A percentile compares a stretch with the other conserved stretches of the same genome.
These are phyloP conservation scores for Eueremaeus valkanovi DNA, from an alignment of 2,888 invertebrate species.

Conservation along the genomic window DNA sequence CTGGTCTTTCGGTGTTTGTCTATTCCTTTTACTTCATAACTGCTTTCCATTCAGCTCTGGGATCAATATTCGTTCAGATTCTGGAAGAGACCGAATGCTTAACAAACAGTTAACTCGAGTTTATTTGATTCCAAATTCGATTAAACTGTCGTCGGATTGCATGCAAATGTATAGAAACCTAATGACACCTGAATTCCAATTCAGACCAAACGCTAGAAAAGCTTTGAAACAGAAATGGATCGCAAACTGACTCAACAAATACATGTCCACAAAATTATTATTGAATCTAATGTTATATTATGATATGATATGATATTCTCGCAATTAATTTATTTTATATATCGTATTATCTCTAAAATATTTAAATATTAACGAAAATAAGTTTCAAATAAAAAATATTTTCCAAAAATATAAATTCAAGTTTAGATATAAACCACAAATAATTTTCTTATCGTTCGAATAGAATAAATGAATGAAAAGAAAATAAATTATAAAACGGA, in stretches of 20 bases:
- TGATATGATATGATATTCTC: too few species aligned
- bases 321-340: too few species aligned
- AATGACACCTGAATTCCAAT: not conserved
- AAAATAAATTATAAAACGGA: too few species aligned
- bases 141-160: not conserved
- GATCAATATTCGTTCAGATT: not conserved
- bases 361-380: too few species aligned
- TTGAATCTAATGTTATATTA: not conserved
- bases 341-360: too few species aligned
- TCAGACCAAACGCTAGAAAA: not conserved
- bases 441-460: too few species aligned
- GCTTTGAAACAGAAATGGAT: not conserved
- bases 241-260: not conserved
- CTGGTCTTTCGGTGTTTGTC: conserved; percentile 10
- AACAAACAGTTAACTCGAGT: not conserved
- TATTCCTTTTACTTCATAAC: not conserved
- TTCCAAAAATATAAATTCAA: too few species aligned
- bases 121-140: not conserved
- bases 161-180: not conserved
- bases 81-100: conserved; percentile 14
- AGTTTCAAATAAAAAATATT: too few species aligned
- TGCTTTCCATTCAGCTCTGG: conserved; percentile 12
- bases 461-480: too few species aligned
- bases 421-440: too few species aligned
- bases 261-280: not conserved